Percentiles rank a stretch among this genome's conserved stretches.
Conservation (phyloP, 1,140 invertebrate species). For the Ctenoplectra terminalis region DNA sequence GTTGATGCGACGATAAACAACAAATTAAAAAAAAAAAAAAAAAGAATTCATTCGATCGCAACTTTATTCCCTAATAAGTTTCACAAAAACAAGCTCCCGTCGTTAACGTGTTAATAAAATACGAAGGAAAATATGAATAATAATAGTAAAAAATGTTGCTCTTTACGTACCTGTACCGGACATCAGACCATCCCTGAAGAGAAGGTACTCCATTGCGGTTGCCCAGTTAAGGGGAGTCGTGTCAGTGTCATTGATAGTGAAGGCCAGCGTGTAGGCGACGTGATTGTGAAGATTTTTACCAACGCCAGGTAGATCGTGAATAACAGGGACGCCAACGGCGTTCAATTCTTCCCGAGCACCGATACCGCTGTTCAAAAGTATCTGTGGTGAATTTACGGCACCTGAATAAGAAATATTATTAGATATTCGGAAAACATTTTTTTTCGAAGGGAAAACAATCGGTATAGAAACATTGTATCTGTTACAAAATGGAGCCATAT, state of each 20-base stretch:
- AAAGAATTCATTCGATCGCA: too few relatives aligned
- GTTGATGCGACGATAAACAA: too few relatives aligned
- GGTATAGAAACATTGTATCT: too few relatives aligned
- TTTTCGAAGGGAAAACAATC: background rate
- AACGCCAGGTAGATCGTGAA: constrained; percentile 92
- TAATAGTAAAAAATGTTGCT: background rate
- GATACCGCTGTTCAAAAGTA: constrained; percentile 92
- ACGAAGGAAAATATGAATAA: background rate
- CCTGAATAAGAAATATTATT: constrained; percentile 76
- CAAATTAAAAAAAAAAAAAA: too few relatives aligned
- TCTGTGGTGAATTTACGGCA: constrained; percentile 91
- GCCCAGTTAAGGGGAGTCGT: constrained; percentile 93
- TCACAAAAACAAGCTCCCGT: too few relatives aligned
- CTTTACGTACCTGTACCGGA: constrained; percentile 87
- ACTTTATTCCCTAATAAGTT: too few relatives aligned
- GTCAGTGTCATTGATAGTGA: constrained; percentile 92
- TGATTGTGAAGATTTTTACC: constrained; percentile 95
- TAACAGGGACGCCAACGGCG: constrained; percentile 85
- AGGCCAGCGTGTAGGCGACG: constrained; percentile 90
- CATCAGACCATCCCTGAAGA: constrained; percentile 93
- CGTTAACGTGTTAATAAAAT: too few relatives aligned
- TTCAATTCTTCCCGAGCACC: constrained; percentile 89
- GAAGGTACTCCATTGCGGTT: constrained; percentile 92
- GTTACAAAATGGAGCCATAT: too few relatives aligned
- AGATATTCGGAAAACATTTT: background rate